Percentiles rank a stretch among this genome's conserved stretches.
Conservation (phyloP, 1,140 invertebrate genomes). For the Callitettix versicolor region DNA sequence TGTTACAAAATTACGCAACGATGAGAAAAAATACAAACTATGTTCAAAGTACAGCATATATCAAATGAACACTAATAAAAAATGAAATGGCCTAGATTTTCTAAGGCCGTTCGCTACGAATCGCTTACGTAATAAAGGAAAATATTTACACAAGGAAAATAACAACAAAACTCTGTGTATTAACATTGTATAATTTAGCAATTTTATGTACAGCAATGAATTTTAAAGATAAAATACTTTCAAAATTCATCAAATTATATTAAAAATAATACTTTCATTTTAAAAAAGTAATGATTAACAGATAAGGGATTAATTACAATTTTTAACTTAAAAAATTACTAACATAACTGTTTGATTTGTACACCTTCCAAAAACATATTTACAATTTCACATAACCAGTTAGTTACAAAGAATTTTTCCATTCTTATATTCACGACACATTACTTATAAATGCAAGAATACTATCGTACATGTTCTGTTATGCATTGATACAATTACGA, state of each 20-base stretch:
- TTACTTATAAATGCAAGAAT: no score
- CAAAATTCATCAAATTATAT: conserved; percentile 9
- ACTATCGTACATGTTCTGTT: no score
- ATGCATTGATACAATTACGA: no score
- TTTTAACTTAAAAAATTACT: conserved; percentile 3
- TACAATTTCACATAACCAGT: not conserved
- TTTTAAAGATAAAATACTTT: conserved; percentile 11
- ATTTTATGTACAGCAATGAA: conserved; percentile 9
- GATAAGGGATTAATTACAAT: conserved; percentile 3
- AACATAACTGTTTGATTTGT: conserved; percentile 8
- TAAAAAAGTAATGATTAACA: conserved; percentile 6
- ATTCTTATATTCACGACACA: not conserved
- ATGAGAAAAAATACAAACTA: no score
- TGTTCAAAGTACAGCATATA: no score
- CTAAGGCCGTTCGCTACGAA: no score
- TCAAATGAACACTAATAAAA: no score
- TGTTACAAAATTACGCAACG: no score
- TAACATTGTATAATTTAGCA: conserved; percentile 15
- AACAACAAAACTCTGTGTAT: conserved; percentile 1
- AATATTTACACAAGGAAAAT: no score
- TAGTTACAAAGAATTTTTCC: not conserved
- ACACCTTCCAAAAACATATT: conserved; percentile 8
- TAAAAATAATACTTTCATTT: conserved; percentile 7
- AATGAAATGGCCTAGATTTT: no score
- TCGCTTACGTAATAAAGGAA: no score